These are phyloP conservation scores for Clanis bilineata DNA, from an alignment of 2,888 invertebrate species.

Conservation along the genomic window DNA sequence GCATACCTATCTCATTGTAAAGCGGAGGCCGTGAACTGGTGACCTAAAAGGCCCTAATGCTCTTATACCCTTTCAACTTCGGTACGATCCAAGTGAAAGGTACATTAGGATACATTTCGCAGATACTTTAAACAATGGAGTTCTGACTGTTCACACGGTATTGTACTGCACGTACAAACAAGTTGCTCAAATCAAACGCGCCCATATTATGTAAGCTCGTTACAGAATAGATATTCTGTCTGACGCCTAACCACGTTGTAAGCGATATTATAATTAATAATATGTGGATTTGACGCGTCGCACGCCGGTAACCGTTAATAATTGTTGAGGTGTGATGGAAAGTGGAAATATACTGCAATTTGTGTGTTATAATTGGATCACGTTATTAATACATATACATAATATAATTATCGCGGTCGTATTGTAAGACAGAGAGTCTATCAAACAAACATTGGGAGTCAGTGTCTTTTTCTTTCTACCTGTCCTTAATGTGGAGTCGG, in stretches of 20 bases:
- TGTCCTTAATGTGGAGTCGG: no score
- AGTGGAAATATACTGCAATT: not conserved
- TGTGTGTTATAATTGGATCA: no score
- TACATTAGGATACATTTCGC: constrained; percentile 58
- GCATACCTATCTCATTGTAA: constrained; percentile 32
- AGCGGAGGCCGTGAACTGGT: constrained; percentile 48
- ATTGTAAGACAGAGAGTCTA: no score
- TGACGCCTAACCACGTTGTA: not conserved
- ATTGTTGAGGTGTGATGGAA: not conserved
- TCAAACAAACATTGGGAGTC: no score
- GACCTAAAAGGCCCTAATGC: constrained; percentile 55
- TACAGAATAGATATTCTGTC: constrained; percentile 33
- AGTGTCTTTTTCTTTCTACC: no score
- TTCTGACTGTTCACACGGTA: constrained; percentile 62
- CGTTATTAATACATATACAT: no score
- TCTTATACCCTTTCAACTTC: constrained; percentile 61
- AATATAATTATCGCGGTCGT: no score
- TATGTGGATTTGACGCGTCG: not conserved
- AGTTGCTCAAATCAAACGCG: constrained; percentile 46
- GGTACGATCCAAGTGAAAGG: constrained; percentile 69
- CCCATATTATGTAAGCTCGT: constrained; percentile 51
- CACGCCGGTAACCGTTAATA: not conserved
- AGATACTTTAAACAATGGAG: constrained; percentile 53
- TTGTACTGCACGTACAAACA: constrained; percentile 52
- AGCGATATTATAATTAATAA: not conserved